Base-by-base conservation (phyloP, 2,797 vertebrate genomes). In the Catostomus latipinnis region DNA sequence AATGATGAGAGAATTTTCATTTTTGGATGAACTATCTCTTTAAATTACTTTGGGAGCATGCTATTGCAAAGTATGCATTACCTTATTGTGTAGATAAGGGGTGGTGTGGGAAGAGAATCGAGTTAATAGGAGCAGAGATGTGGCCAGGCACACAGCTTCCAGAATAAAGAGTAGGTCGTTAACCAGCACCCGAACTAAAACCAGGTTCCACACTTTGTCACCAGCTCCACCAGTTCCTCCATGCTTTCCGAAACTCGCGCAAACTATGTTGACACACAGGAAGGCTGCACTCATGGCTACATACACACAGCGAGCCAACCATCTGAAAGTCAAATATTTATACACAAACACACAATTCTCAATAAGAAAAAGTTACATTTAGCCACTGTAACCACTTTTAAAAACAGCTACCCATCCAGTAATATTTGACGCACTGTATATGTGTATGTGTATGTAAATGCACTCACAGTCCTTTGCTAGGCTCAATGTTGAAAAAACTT, bases 81-180 rank as follows among this genome's bases (percentile, higher is more conserved):
- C 96, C 94, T 95, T 95, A 87, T 92, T 94, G 84, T 95, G 89
- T 88, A 96, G 86, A 89, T 95, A 95, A 76, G 94, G 92, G 81
- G 91, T 93, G 74, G 94, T 94, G 52, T 93, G 92, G 57, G 89
- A 94, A 0, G 95, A 94, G 68, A 92, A 91, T 10, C 90, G 88
- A 16, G 93, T 94, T 57, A 97, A 92, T 0, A 95, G 89, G 83
- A 95, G 86, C 86, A 97, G 91, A 80, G 93, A 86, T 14, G 88
- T 85, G 0, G 95, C 95, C 50, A 96, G 93, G 1, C 94, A 89
- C 78, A 96, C 91, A 0, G 96, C 96, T 1, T 94, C 93, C 84
- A 95, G 74, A 72, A 96, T 96, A 71, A 97, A 97, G 74, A 97
- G 95, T 10, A 92, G 86, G 90, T 97, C 96, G 9, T 96, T 96